These are phyloP conservation scores for Halocynthia aurantium DNA, from an alignment of 23 tunicate species.

Conservation along the genomic window DNA sequence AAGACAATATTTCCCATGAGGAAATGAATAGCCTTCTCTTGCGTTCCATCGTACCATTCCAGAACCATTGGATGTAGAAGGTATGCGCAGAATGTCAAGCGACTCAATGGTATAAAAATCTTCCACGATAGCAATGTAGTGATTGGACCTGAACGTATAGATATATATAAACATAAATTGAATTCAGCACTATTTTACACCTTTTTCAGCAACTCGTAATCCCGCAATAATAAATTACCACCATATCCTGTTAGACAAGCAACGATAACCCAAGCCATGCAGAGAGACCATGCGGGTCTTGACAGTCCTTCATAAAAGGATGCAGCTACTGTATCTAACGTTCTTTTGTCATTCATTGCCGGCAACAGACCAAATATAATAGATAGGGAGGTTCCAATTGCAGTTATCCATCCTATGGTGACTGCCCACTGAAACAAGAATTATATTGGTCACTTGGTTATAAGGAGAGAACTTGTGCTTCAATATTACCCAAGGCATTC, in stretches of 20 bases:
- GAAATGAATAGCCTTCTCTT: constrained; percentile 5
- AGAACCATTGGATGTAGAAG: constrained; percentile 1
- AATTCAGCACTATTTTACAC: too few relatives aligned
- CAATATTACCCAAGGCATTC: constrained; percentile 15
- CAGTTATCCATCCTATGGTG: constrained; percentile 5
- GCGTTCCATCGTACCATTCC: constrained; percentile 6
- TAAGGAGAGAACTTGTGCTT: neutral
- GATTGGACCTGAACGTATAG: constrained; percentile 10
- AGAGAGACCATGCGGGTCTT: constrained; percentile 2
- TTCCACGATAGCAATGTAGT: neutral
- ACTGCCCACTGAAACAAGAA: neutral
- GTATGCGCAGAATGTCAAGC: constrained; percentile 12
- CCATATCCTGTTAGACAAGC: constrained; percentile 25
- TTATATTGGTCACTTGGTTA: neutral
- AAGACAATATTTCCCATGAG: constrained; percentile 11
- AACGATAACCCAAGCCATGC: constrained; percentile 10
- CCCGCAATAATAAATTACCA: neutral
- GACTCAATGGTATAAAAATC: constrained; percentile 15
- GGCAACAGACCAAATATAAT: constrained; percentile 6
- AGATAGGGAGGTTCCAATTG: neutral
- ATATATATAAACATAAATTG: too few relatives aligned
- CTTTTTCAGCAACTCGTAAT: too few relatives aligned
- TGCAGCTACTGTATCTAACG: neutral
- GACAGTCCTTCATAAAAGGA: constrained; percentile 7
- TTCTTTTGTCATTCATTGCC: neutral